phyloP scores from a whole-genome alignment of 92 coral and sea anemone species.

The Plumapathes pennacea region DNA sequence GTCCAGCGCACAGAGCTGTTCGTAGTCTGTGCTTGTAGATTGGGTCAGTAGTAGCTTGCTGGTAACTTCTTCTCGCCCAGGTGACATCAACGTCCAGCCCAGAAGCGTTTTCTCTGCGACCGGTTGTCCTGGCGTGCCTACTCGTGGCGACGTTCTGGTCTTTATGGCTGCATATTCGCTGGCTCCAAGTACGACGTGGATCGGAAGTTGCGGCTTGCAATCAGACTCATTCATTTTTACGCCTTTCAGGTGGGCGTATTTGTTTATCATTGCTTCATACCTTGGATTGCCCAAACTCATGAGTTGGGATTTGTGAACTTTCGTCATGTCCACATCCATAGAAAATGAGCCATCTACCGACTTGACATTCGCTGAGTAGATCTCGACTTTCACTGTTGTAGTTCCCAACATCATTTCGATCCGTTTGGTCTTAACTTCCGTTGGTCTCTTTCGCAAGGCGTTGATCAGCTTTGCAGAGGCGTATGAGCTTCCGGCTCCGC shows the following conservation, averaged over 20 bases:
- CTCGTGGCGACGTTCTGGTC: not conserved
- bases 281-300: conserved; percentile 23
- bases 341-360: conserved; percentile 3
- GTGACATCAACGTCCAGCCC: conserved; percentile 39
- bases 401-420: conserved; percentile 24
- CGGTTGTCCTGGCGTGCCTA: conserved; percentile 37
- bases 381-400: conserved; percentile 18
- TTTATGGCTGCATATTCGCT: conserved; percentile 22
- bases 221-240: conserved; percentile 8
- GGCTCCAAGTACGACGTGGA: conserved; percentile 43
- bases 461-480: conserved; percentile 12
- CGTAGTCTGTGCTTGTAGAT: conserved; percentile 20
- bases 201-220: conserved; percentile 14
- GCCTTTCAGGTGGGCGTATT: conserved; percentile 28
- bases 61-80: conserved; percentile 34
- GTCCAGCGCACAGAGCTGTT: conserved; percentile 40
- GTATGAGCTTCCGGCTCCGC: conserved; percentile 20
- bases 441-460: conserved; percentile 11
- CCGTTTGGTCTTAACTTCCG: conserved; percentile 2
- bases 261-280: conserved; percentile 17
- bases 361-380: conserved; percentile 15
- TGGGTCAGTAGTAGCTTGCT: not conserved
- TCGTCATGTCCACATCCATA: conserved; percentile 18
- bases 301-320: conserved; percentile 33
- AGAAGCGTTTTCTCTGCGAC: conserved; percentile 34